These are phyloP conservation scores for Anagrus nilaparvatae DNA, from an alignment of 1,140 invertebrate genomes.

Conservation along the genomic window DNA sequence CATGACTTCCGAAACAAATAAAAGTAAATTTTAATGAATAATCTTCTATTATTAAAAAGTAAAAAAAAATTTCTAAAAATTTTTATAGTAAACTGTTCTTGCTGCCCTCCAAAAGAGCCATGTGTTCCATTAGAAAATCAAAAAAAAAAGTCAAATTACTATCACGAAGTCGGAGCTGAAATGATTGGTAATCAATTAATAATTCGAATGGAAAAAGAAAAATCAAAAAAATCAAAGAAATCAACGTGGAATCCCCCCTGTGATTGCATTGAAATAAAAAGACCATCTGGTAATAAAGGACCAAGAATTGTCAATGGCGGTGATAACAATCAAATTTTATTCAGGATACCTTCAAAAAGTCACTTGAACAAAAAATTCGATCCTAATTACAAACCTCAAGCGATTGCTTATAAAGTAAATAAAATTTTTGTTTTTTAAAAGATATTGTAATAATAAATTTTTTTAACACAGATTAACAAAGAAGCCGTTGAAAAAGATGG, in stretches of 20 bases:
- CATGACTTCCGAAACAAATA: too few relatives aligned
- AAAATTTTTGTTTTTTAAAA: neutral
- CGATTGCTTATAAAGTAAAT: conserved; percentile 24
- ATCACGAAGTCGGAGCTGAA: conserved; percentile 31
- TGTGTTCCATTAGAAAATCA: neutral
- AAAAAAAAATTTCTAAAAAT: too few relatives aligned
- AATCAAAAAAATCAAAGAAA: conserved; percentile 17
- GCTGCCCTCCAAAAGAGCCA: neutral
- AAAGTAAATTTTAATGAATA: too few relatives aligned
- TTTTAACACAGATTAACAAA: conserved; percentile 9
- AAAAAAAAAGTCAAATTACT: too few relatives aligned
- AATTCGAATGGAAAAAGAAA: conserved; percentile 36
- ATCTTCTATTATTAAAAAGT: too few relatives aligned
- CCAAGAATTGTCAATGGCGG: conserved; percentile 30
- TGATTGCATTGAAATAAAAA: conserved; percentile 31
- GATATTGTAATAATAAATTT: too few relatives aligned
- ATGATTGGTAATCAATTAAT: conserved; percentile 31
- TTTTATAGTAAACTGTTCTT: conserved; percentile 4
- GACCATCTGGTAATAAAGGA: conserved; percentile 23
- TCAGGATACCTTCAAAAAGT: conserved; percentile 25
- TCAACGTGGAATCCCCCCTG: conserved; percentile 29
- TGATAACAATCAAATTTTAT: conserved; percentile 32
- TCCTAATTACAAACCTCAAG: conserved; percentile 19
- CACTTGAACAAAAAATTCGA: conserved; percentile 16
- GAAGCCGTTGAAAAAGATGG: conserved; percentile 13